Conservation (phyloP, 2,888 invertebrate genomes). For the Bimastos eiseni region DNA sequence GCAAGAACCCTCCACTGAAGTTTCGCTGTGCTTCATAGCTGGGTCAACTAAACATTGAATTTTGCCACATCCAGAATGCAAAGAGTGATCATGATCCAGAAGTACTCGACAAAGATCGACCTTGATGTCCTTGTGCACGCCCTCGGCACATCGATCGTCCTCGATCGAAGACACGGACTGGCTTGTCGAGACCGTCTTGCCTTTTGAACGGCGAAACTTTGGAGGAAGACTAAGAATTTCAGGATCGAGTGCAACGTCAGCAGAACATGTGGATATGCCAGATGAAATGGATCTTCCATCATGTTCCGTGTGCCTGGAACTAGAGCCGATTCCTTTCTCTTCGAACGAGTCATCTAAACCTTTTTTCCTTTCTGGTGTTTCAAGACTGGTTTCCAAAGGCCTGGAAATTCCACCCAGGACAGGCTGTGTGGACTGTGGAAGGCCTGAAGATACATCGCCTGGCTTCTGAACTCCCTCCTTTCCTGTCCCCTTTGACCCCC, state of each 20-base stretch:
- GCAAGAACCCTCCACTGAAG: background rate
- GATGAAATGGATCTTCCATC: constrained; percentile 34
- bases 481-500: background rate
- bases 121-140: constrained; percentile 18
- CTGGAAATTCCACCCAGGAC: background rate
- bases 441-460: constrained; percentile 15
- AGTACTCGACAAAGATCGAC: background rate
- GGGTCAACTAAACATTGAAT: background rate
- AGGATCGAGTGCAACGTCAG: constrained; percentile 32
- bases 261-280: constrained; percentile 34
- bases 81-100: background rate
- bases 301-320: constrained; percentile 10
- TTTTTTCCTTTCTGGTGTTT: background rate
- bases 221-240: constrained; percentile 30
- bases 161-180: constrained; percentile 16
- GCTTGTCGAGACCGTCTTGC: constrained; percentile 23
- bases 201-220: constrained; percentile 34
- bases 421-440: background rate
- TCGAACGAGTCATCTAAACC: background rate
- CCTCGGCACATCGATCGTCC: constrained; percentile 17
- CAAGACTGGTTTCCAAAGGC: background rate
- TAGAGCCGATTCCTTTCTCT: background rate
- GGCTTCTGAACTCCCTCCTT: background rate
- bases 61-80: background rate
- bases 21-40: background rate